Base-by-base conservation (phyloP, 2,888 invertebrate species). In the Ariolimax columbianus region DNA sequence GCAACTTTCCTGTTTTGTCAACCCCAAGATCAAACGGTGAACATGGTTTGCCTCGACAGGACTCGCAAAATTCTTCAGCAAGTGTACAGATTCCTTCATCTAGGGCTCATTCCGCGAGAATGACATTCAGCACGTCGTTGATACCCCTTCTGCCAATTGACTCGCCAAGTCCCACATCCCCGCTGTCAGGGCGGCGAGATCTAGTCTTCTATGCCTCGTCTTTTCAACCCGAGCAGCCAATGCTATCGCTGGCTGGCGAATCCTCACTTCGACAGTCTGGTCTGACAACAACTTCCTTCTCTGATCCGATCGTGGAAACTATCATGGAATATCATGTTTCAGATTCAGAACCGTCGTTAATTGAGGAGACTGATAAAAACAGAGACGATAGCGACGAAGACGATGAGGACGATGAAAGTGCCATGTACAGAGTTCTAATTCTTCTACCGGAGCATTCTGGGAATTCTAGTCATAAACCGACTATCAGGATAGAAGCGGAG, bases 381-480 rank as follows among this genome's bases (percentile, higher is more conserved):
- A n/a, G 82, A 77, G 51, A 63, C 47, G 68, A 88, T 86, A 78
- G 75, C 9, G 70, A 68, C 11, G 77, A 89, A 78, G 88, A 89
- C 77, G 75, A 82, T 33, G 82, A 88, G 83, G 81, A 77, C 43
- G 75, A 77, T 17, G 66, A 82, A 77, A 55, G 86, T n/a, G 84
- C 79, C 92, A 97, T 98, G 72, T 98, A 98, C 95, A 98, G 98
- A 86, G 98, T 98, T 92, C 95, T 98, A 88, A 98, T 98, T 91
- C 96, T 97, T 91, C 95, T 98, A 90, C 92, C 92, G n/a, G 87
- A 85, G 23, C 7, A 68, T 14, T 40, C 66, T 14, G 40, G 38
- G 0, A 73, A 70, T 26, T 40, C 17, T 26, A n/a, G 11, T 72
- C 11, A 30, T 33, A 89, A 87, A 77, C 91, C 92, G 2, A 89